A percentile compares a stretch with the other conserved stretches of the same genome.
Evolutionary conservation across 2,888 invertebrate species (phyloP).

Genomic region (Oasisia sp.): DNA sequence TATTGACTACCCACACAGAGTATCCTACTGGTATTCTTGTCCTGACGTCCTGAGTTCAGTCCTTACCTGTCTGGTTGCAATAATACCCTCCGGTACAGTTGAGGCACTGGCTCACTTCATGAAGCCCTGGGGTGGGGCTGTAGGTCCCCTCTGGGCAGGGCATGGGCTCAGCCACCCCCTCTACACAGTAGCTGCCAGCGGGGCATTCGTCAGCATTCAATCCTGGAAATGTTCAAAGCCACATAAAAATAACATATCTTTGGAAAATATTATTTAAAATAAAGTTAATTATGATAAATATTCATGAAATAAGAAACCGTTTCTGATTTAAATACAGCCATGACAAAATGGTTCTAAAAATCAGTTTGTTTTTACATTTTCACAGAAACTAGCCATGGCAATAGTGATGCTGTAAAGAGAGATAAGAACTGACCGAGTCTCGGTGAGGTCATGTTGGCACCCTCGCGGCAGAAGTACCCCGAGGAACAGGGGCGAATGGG

Average conservation of each 20-base stretch:
- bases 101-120: slow-evolving; percentile 50
- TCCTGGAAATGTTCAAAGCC: slow-evolving; percentile 38
- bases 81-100: slow-evolving; percentile 62
- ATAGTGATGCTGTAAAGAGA: neutral
- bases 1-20: neutral
- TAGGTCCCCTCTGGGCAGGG: slow-evolving; percentile 59
- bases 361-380: neutral
- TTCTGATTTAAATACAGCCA: neutral
- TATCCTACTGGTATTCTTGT: neutral
- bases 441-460: slow-evolving; percentile 57
- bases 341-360: neutral
- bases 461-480: slow-evolving; percentile 57
- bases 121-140: slow-evolving; percentile 50
- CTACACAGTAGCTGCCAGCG: slow-evolving; percentile 58
- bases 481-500: slow-evolving; percentile 55
- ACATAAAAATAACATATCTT: neutral
- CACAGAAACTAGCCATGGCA: neutral
- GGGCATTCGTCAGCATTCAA: slow-evolving; percentile 56
- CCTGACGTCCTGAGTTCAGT: neutral
- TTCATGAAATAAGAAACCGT: too few species aligned
- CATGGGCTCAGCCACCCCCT: slow-evolving; percentile 55
- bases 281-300: too few species aligned
- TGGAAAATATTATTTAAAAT: neutral
- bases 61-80: slow-evolving; percentile 58
- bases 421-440: slow-evolving; percentile 25